Base-by-base conservation (phyloP, 2,113 vertebrate species). In the Myodes glareolus region DNA sequence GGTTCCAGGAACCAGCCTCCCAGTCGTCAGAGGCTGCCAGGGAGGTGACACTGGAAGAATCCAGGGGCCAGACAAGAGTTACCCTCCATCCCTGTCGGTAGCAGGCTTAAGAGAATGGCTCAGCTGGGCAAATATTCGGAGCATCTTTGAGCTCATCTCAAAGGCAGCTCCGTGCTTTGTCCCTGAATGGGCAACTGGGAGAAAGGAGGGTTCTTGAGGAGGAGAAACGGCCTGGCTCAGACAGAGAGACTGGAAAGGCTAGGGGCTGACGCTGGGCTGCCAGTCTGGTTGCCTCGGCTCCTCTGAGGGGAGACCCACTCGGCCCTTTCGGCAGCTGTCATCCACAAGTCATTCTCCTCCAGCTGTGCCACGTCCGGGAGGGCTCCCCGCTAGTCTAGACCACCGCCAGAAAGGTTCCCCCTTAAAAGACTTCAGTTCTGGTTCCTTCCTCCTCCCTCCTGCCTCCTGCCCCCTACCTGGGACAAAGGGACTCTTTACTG, bases 1-100 rank as follows among this genome's bases (percentile, higher is more conserved):
- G 75, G 95, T 98, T 98, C 98, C 98, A 98, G 98, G 95, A 98
- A 98, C 45, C 3, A 6, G 76, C 80, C 65, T 58, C 90, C 76
- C 80, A 42, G 88, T 31, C 58, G 4, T 77, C 89, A 33, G 78
- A 42, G 7, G 0, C 42, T 45, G 84, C 70, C 82, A 85, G 72
- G 50, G 88, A 96, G 96, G 91, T 76, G 92, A 0, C 8, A 25
- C 23, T 73, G 3, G 2, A 86, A 67, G 84, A 96, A n/a, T 47
- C 92, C 97, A 70, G 94, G 81, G 67, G n/a, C 76, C 75, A n/a
- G 36, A 65, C 6, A 8, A 6, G 1, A 47, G 25, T 33, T 52
- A 81, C 50, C 42, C 84, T 29, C 29, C 9, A 27, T 52, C 84
- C 31, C 47, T 23, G 61, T 80, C 65, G 50, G 73, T 77, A 73